These are phyloP conservation scores for Brachionus angularis DNA, from an alignment of 1,140 invertebrate species.

Conservation along the genomic window DNA sequence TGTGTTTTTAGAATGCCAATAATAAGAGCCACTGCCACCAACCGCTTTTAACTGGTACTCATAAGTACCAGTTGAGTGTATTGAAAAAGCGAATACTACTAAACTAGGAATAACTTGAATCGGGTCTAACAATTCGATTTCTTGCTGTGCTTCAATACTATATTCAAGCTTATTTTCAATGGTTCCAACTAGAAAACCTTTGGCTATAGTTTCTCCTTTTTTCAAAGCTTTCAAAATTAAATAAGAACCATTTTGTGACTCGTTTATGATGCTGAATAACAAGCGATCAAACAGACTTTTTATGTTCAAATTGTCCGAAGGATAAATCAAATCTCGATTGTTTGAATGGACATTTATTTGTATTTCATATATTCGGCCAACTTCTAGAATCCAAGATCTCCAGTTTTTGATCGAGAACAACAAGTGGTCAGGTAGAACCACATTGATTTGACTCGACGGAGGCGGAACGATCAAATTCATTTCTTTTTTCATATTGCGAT, in stretches of 20 bases:
- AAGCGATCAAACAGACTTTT: not conserved
- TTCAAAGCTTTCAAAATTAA: not conserved
- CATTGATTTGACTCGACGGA: not conserved
- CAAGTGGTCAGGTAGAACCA: conserved; percentile 23
- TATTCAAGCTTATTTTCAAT: not conserved
- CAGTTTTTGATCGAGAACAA: not conserved
- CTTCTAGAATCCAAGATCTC: not conserved
- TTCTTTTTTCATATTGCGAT: conserved; percentile 37
- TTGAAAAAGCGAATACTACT: not conserved
- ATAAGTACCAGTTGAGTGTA: not conserved
- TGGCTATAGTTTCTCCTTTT: not conserved
- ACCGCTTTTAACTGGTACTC: not conserved
- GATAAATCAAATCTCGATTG: not conserved
- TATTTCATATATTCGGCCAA: conserved; percentile 4
- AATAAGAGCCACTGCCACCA: conserved; percentile 40
- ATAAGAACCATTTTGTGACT: conserved; percentile 17
- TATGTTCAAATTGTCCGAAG: conserved; percentile 17
- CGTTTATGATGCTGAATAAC: not conserved
- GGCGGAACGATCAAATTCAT: not conserved
- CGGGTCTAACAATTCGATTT: conserved; percentile 21
- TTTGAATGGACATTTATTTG: not conserved
- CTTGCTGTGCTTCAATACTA: not conserved
- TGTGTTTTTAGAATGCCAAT: conserved; percentile 8
- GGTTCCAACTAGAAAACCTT: not conserved
- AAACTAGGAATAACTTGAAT: not conserved